Evolutionary conservation across 2,888 invertebrate species (phyloP).

Genomic region (Spilosoma lubricipeda): DNA sequence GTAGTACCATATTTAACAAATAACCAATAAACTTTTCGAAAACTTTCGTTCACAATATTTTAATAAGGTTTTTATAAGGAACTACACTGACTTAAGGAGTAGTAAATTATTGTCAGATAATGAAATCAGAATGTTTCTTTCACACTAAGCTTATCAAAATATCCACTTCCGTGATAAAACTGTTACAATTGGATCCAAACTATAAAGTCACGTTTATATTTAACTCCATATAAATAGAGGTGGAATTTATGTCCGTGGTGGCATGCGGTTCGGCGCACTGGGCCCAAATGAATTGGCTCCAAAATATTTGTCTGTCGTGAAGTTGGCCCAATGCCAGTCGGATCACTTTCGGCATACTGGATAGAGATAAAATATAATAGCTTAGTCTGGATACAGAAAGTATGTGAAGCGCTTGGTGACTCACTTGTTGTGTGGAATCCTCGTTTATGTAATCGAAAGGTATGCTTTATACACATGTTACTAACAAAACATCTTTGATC

Average conservation of each 20-base stretch:
- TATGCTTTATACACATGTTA: conserved; percentile 18
- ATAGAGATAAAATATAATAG: conserved; percentile 71
- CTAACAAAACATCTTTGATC: conserved; percentile 1
- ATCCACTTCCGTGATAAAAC: conserved; percentile 62
- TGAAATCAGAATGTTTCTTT: not conserved
- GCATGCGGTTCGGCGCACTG: conserved; percentile 61
- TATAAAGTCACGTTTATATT: conserved; percentile 78
- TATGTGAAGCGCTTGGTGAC: conserved; percentile 58
- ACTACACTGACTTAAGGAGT: not conserved
- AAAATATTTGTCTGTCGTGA: conserved; percentile 83
- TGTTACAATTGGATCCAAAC: conserved; percentile 60
- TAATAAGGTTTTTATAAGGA: not conserved
- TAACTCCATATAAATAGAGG: conserved; percentile 75
- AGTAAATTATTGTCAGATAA: not conserved
- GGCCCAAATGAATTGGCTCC: conserved; percentile 77
- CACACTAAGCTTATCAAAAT: conserved; percentile 47
- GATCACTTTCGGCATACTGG: conserved; percentile 81
- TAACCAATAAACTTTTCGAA: not conserved
- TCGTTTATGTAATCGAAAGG: conserved; percentile 34
- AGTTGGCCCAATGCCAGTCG: conserved; percentile 78
- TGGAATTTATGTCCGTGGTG: conserved; percentile 70
- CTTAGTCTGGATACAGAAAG: conserved; percentile 63
- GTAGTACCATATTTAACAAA: no score
- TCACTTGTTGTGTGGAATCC: conserved; percentile 58
- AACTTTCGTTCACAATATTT: not conserved